Percentiles rank a stretch among this genome's conserved stretches.
Evolutionary conservation across 2,113 vertebrate species (phyloP).

Genomic region (Tapirus terrestris): DNA sequence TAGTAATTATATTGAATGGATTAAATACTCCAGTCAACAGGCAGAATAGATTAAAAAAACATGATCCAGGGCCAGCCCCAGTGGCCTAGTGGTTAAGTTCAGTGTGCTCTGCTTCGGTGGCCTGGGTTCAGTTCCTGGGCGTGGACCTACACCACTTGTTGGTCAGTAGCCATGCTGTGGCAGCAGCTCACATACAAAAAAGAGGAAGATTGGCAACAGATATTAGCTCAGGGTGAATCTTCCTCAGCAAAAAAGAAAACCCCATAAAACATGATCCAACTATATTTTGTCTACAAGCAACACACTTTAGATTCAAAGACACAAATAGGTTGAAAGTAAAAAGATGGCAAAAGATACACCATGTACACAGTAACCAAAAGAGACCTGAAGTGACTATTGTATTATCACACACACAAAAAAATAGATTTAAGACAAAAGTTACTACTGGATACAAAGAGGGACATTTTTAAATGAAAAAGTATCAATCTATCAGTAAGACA

Average conservation of each 20-base stretch:
- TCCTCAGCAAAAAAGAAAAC: too few relatives aligned
- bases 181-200: too few relatives aligned
- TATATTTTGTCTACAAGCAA: background rate
- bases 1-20: background rate
- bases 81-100: too few relatives aligned
- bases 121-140: too few relatives aligned
- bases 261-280: background rate
- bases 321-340: background rate
- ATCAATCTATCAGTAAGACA: background rate
- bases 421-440: background rate
- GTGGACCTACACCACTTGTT: too few relatives aligned
- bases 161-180: too few relatives aligned
- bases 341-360: background rate
- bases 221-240: too few relatives aligned
- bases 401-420: background rate
- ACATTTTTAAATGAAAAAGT: background rate
- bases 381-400: background rate
- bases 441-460: background rate
- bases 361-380: background rate
- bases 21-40: background rate
- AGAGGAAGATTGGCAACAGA: too few relatives aligned
- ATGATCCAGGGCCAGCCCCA: background rate
- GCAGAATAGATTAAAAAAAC: background rate
- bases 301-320: too few relatives aligned
- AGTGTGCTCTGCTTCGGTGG: too few relatives aligned